Percentiles rank a stretch among this genome's conserved stretches.
phyloP scores from a whole-genome alignment of 2,113 vertebrate genomes.

The Zapus hudsonius region DNA sequence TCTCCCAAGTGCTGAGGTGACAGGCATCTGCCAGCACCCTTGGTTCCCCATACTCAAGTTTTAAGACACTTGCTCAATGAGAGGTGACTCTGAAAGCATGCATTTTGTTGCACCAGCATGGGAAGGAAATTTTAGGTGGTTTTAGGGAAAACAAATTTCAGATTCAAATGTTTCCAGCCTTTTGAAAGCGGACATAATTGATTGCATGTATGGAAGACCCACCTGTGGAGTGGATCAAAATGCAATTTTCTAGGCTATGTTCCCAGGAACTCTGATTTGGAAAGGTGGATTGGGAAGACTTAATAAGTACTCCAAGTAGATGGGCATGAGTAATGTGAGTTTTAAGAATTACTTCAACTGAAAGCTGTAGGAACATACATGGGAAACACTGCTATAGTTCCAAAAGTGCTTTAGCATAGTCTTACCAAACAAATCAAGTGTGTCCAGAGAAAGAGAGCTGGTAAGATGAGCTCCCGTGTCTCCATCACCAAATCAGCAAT shows the following conservation, averaged over 20 bases:
- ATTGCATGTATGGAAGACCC: neutral
- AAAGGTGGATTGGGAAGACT: neutral
- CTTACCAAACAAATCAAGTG: neutral
- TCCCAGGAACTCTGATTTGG: slow-evolving; percentile 11
- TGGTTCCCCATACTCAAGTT: neutral
- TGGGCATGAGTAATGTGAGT: neutral
- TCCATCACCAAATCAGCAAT: neutral
- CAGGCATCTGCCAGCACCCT: too few species aligned
- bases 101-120: neutral
- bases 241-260: neutral
- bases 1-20: neutral
- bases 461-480: neutral
- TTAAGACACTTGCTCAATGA: neutral
- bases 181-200: slow-evolving; percentile 38
- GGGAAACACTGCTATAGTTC: neutral
- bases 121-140: neutral
- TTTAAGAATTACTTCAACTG: neutral
- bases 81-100: neutral
- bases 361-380: neutral
- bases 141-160: neutral
- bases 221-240: neutral
- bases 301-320: neutral
- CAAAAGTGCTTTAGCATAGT: neutral
- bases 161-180: neutral
- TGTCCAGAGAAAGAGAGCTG: neutral